Conservation (phyloP, 2,797 vertebrate genomes). For the Acridotheres tristis region DNA sequence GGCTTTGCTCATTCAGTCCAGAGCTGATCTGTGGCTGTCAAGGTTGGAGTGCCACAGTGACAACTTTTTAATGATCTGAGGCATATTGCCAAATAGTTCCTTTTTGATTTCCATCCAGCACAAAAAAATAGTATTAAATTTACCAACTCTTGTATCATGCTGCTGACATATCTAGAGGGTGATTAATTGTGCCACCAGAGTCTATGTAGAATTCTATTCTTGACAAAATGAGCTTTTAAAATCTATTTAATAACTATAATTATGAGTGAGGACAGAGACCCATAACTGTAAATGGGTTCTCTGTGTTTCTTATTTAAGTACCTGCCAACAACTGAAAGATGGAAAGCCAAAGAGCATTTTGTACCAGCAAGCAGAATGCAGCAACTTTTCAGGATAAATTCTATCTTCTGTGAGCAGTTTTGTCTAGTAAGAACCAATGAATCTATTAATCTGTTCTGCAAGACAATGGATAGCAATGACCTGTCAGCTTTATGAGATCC, state of each 20-base stretch:
- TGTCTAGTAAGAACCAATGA: conserved; percentile 47
- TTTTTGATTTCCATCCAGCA: conserved; percentile 50
- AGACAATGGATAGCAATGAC: conserved; percentile 19
- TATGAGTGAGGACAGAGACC: conserved; percentile 54
- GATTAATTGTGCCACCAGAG: conserved; percentile 52
- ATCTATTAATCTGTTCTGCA: conserved; percentile 44
- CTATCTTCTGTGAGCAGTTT: conserved; percentile 45
- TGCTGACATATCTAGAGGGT: conserved; percentile 41
- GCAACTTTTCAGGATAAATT: conserved; percentile 44
- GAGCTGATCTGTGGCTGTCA: conserved; percentile 32
- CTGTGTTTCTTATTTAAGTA: conserved; percentile 59
- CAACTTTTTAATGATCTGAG: conserved; percentile 58
- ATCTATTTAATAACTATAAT: conserved; percentile 53
- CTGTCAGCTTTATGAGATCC: conserved; percentile 20
- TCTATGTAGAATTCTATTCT: conserved; percentile 44
- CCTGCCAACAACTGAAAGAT: conserved; percentile 50
- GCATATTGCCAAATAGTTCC: conserved; percentile 26
- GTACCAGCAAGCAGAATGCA: conserved; percentile 59
- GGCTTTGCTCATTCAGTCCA: not conserved
- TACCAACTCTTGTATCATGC: conserved; percentile 44
- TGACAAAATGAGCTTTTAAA: conserved; percentile 65
- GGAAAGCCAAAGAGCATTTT: conserved; percentile 39
- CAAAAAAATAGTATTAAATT: conserved; percentile 54
- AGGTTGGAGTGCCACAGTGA: conserved; percentile 30
- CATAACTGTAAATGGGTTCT: conserved; percentile 1